A percentile compares a stretch with the other conserved stretches of the same genome.
Evolutionary conservation across 2,113 vertebrate species (phyloP).

Genomic region (Otus sunia): DNA sequence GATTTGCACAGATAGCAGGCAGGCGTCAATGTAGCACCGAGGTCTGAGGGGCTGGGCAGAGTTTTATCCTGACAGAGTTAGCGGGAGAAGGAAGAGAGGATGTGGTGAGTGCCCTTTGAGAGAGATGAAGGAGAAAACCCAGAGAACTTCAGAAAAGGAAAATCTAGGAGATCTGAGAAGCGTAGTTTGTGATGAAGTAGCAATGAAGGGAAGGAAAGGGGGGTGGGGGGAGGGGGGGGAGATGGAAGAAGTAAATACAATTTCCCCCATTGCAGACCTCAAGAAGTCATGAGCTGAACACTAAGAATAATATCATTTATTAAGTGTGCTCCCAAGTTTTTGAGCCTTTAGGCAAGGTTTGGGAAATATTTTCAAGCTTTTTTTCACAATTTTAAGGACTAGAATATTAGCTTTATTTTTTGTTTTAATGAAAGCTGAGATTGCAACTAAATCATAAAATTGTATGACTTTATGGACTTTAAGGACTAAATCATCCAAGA

Average conservation of each 20-base stretch:
- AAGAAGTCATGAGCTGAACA: neutral
- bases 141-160: neutral
- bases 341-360: neutral
- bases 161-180: neutral
- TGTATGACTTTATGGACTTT: neutral
- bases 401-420: neutral
- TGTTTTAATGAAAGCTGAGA: neutral
- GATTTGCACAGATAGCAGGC: neutral
- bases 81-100: neutral
- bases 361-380: neutral
- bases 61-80: neutral
- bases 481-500: neutral
- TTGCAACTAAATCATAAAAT: neutral
- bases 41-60: neutral
- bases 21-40: accelerated
- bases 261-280: neutral
- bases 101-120: neutral
- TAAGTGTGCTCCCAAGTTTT: neutral
- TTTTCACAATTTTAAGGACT: neutral
- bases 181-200: neutral
- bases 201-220: neutral
- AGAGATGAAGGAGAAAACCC: neutral
- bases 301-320: neutral
- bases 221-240: no score
- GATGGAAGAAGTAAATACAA: neutral